phyloP scores from a whole-genome alignment of 2,797 vertebrate genomes.

The Myioborus miniatus region DNA sequence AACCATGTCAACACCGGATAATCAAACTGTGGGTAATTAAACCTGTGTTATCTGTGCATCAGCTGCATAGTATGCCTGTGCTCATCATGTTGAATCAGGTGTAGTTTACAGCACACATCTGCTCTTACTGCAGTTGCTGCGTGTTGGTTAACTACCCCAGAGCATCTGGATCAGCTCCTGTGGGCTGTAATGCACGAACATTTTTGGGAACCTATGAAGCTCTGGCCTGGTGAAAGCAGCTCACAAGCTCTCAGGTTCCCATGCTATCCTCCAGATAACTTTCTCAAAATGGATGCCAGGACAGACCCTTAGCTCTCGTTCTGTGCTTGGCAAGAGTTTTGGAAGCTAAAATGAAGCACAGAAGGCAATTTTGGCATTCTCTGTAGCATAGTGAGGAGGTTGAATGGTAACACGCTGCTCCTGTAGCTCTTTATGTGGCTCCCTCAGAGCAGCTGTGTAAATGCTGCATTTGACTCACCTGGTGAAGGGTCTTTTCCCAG shows the following conservation, averaged over 20 bases:
- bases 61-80: background rate
- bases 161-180: conserved; percentile 13
- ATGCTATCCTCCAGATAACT: conserved; percentile 3
- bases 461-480: background rate
- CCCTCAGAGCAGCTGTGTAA: background rate
- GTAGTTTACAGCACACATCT: conserved; percentile 29
- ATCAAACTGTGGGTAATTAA: conserved; percentile 34
- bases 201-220: background rate
- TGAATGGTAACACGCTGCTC: background rate
- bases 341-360: background rate
- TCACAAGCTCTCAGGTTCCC: background rate
- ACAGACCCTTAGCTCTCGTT: background rate
- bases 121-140: background rate
- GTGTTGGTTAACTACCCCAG: background rate
- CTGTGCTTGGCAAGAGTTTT: background rate
- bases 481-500: background rate
- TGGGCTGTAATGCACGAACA: background rate
- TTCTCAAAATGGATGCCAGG: conserved; percentile 20
- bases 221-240: background rate
- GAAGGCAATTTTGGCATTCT: background rate
- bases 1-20: conserved; percentile 23
- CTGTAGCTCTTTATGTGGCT: background rate
- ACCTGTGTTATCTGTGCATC: background rate
- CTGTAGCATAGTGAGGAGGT: background rate
- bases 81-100: conserved; percentile 1